Evolutionary conservation across 2,113 vertebrate genomes (phyloP).

Genomic region (Phasianus colchicus): DNA sequence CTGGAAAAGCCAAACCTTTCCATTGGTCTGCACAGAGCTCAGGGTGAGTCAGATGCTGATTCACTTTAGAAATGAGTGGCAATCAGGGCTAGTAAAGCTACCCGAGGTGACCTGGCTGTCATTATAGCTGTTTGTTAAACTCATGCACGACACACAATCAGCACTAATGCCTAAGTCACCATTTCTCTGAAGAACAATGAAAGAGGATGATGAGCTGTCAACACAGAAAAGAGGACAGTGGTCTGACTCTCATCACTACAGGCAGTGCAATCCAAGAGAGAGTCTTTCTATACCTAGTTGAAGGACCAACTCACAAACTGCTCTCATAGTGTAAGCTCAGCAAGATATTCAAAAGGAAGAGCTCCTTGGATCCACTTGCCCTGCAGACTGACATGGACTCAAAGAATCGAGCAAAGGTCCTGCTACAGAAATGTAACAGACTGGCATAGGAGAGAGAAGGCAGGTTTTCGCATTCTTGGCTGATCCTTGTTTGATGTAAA

Average conservation of each 20-base stretch:
- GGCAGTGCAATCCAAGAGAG: background rate
- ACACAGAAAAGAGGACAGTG: background rate
- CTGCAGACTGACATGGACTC: background rate
- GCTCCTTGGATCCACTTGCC: background rate
- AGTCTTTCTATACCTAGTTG: background rate
- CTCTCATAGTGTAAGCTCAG: background rate
- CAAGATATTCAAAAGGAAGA: background rate
- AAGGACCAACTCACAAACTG: background rate
- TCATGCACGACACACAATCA: background rate
- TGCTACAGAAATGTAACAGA: background rate
- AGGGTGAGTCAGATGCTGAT: fast-evolving
- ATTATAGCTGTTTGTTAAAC: background rate
- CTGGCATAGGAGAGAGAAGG: background rate
- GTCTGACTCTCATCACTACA: background rate
- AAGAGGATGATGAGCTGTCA: background rate
- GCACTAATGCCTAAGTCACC: background rate
- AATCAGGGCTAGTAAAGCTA: background rate
- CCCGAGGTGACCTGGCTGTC: background rate
- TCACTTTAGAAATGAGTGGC: background rate
- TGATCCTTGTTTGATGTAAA: background rate
- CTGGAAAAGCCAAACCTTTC: background rate
- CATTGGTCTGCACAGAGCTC: background rate
- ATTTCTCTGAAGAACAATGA: background rate
- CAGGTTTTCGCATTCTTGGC: background rate
- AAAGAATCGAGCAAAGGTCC: background rate